A percentile compares a stretch with the other conserved stretches of the same genome.
Conservation (phyloP, 2,888 invertebrate species). For the Bruchidius siliquastri region DNA sequence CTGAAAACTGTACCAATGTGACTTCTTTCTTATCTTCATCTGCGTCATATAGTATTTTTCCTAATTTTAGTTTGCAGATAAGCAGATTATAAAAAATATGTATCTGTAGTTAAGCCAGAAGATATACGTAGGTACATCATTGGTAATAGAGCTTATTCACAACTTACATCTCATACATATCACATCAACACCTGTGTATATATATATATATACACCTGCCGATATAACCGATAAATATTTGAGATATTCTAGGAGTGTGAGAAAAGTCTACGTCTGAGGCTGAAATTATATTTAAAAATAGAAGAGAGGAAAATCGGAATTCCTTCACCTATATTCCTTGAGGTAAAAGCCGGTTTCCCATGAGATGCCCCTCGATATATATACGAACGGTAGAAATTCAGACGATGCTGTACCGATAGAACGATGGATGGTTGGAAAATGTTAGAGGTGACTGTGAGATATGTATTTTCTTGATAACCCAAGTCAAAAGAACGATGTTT, state of each 20-base stretch:
- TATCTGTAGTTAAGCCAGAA: no score
- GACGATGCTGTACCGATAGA: background rate
- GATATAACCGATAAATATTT: background rate
- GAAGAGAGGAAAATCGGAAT: background rate
- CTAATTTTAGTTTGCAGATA: no score
- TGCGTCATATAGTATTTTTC: no score
- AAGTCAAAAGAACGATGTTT: background rate
- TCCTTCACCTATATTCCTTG: background rate
- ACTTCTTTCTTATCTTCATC: no score
- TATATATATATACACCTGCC: background rate
- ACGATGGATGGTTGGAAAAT: background rate
- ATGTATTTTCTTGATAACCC: background rate
- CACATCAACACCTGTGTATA: background rate
- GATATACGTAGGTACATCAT: no score
- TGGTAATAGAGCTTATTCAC: no score
- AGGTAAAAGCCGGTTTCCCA: background rate
- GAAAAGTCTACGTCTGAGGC: background rate
- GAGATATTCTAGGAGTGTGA: background rate
- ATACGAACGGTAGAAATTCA: background rate
- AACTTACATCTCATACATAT: no score
- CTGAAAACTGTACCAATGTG: no score
- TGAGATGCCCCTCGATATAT: background rate
- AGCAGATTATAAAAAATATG: no score
- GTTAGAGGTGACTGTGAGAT: background rate
- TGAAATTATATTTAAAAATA: background rate